Evolutionary conservation across 2,888 invertebrate species (phyloP).

Genomic region (Meiosimyza platycephala): DNA sequence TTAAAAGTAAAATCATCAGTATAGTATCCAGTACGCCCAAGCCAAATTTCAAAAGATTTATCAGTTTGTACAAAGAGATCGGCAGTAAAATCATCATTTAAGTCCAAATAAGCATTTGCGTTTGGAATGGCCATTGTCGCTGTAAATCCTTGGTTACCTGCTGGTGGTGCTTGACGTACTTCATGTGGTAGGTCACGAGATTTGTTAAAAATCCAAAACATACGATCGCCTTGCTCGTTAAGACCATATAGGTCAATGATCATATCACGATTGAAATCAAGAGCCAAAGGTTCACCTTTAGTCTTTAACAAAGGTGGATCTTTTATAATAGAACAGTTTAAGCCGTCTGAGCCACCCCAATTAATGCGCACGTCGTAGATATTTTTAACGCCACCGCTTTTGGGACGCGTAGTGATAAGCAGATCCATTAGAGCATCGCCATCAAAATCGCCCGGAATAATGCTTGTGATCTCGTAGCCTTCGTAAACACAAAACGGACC

Average conservation of each 20-base stretch:
- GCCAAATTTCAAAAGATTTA: slow-evolving; percentile 81
- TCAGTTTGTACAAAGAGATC: slow-evolving; percentile 85
- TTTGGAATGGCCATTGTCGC: slow-evolving; percentile 74
- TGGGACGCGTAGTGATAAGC: slow-evolving; percentile 74
- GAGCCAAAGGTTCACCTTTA: slow-evolving; percentile 81
- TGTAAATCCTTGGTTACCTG: slow-evolving; percentile 62
- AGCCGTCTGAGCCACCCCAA: slow-evolving; percentile 78
- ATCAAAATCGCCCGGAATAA: slow-evolving; percentile 94
- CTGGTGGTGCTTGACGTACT: slow-evolving; percentile 54
- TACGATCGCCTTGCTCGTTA: slow-evolving; percentile 70
- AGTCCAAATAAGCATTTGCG: slow-evolving; percentile 90
- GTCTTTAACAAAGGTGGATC: slow-evolving; percentile 68
- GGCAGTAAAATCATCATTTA: slow-evolving; percentile 85
- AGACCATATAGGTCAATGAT: slow-evolving; percentile 90
- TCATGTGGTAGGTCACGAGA: slow-evolving; percentile 55
- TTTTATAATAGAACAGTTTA: slow-evolving; percentile 49
- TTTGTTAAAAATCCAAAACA: slow-evolving; percentile 81
- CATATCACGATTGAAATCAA: slow-evolving; percentile 93
- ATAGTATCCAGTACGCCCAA: slow-evolving; percentile 69
- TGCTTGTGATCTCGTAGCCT: slow-evolving; percentile 75
- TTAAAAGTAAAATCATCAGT: slow-evolving; percentile 70
- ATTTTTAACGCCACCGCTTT: slow-evolving; percentile 53
- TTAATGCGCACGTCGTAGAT: slow-evolving; percentile 74
- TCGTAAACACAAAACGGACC: slow-evolving; percentile 75
- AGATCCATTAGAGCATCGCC: slow-evolving; percentile 96